Base-by-base conservation (phyloP, 2,113 vertebrate species). In the Theristicus caerulescens region DNA sequence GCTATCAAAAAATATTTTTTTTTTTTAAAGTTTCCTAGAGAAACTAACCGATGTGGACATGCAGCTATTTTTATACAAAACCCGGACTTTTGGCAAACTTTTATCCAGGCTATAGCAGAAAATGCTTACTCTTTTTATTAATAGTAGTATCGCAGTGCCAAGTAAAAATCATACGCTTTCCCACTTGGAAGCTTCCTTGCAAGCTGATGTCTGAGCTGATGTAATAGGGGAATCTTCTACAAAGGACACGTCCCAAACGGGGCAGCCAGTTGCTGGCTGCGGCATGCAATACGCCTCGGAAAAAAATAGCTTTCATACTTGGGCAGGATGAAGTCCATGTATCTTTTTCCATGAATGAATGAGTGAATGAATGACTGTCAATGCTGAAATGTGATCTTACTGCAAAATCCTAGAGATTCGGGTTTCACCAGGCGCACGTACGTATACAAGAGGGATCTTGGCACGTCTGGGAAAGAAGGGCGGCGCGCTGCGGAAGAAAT, bases 31-130 rank as follows among this genome's bases (percentile, higher is more conserved):
- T 97, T 97, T 97, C 93, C 21, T 11, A 94, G 94, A 97, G 94
- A 97, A 97, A 96, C 88, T 97, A 98, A 98, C 84, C 7, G 10
- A 95, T 97, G 94, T 94, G 96, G 97, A 98, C 97, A 73, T 54
- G 78, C 61, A 95, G 90, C 93, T 98, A 97, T 98, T 98, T 98
- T 98, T 97, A 92, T 55, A 84, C 1, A 1, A 95, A 96, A 26
- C 20, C 52, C 72, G 25, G 67, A 88, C 88, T 97, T 98, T 96
- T 97, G 94, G 96, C 96, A 96, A 96, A 95, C 36, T 76, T 72
- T 90, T 96, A 38, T 95, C 77, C 79, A 91, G 94, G 64, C 91
- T 88, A 24, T 59, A 92, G 85, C 82, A 96, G 95, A 95, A 97
- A 96, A 96, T 52, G 18, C 31, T 87, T 82, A 61, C 19, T 83